phyloP scores from a whole-genome alignment of 2,888 invertebrate species.

The Apodemia mormo region DNA sequence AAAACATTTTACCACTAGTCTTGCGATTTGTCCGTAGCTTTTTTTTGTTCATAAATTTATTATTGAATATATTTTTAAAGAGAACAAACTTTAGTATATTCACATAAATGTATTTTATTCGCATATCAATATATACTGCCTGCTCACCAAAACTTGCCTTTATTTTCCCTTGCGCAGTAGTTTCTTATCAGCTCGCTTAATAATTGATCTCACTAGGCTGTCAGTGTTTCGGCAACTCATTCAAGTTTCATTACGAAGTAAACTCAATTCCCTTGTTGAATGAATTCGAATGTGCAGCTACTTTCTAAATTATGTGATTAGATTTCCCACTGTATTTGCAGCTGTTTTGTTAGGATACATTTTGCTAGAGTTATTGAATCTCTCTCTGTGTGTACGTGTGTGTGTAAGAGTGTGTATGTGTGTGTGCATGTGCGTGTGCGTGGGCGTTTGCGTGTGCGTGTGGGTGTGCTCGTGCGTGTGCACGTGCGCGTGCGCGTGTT shows the following conservation, averaged over 20 bases:
- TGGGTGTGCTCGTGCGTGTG: no score
- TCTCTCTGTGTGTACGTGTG: no score
- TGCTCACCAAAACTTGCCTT: not conserved
- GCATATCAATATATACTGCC: not conserved
- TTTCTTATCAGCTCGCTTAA: constrained; percentile 18
- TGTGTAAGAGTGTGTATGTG: no score
- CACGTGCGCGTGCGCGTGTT: no score
- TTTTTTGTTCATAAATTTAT: no score
- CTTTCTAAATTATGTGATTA: not conserved
- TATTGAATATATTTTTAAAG: not conserved
- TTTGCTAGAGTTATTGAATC: no score
- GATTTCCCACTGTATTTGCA: not conserved
- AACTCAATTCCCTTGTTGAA: constrained; percentile 4
- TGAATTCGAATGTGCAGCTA: constrained; percentile 8
- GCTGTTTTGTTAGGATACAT: not conserved
- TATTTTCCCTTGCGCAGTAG: constrained; percentile 7
- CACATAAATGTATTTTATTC: not conserved
- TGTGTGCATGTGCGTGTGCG: no score
- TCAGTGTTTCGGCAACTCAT: constrained; percentile 25
- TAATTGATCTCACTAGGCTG: constrained; percentile 23
- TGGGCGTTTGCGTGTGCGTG: no score
- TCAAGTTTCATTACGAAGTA: constrained; percentile 23
- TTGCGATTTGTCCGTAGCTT: no score
- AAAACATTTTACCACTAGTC: no score
- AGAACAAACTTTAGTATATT: not conserved